phyloP scores from a whole-genome alignment of 92 coral and sea anemone species.

The Hydrozoanthus gracilis region DNA sequence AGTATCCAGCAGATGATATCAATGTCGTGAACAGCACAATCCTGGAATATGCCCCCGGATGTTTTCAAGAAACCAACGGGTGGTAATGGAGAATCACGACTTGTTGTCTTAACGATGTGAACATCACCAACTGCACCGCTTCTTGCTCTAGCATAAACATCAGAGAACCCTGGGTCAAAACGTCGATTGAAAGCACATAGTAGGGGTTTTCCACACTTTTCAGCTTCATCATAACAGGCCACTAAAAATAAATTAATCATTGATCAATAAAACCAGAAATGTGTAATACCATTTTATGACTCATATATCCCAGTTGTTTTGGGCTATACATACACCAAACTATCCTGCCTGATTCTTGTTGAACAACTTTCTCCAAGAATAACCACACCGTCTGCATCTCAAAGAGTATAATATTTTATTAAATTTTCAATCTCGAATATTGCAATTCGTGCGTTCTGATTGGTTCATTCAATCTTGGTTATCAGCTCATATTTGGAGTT shows the following conservation, averaged over 20 bases:
- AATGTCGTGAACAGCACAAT: constrained; percentile 88
- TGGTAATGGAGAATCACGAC: constrained; percentile 90
- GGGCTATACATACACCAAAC: no score
- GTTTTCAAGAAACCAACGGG: constrained; percentile 63
- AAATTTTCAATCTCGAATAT: no score
- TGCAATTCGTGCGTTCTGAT: no score
- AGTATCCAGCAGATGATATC: constrained; percentile 77
- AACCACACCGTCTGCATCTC: no score
- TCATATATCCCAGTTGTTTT: no score
- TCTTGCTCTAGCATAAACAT: constrained; percentile 59
- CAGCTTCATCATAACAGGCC: constrained; percentile 86
- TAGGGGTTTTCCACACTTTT: constrained; percentile 58
- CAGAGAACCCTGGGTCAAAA: constrained; percentile 80
- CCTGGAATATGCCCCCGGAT: constrained; percentile 90
- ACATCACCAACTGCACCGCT: constrained; percentile 77
- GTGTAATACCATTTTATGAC: neutral
- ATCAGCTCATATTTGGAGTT: no score
- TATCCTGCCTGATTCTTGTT: no score
- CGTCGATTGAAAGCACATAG: constrained; percentile 92
- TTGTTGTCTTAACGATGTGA: constrained; percentile 76
- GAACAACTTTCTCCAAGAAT: no score
- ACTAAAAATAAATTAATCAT: constrained; percentile 42
- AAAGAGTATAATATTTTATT: no score
- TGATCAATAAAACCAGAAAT: neutral
- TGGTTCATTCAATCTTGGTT: no score